phyloP scores from a whole-genome alignment of 2,797 vertebrate species.

The Sebastes nivosus region DNA sequence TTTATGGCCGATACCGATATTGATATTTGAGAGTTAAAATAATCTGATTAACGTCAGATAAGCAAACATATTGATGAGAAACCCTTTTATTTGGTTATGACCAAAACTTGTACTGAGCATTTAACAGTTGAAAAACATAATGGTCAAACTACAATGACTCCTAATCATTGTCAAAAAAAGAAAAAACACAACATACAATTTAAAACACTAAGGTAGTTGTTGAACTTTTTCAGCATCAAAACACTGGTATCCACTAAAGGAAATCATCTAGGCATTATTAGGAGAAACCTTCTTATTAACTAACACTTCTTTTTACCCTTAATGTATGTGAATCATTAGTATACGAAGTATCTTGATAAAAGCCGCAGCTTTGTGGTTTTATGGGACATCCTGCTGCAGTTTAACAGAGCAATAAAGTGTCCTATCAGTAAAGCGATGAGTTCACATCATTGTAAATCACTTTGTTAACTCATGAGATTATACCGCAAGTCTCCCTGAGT shows the following conservation, averaged over 20 bases:
- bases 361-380: slow-evolving; percentile 2
- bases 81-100: neutral
- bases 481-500: neutral
- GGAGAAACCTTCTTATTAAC: neutral
- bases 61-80: neutral
- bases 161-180: neutral
- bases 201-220: neutral
- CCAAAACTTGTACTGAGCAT: neutral
- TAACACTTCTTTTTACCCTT: neutral
- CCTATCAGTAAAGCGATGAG: neutral
- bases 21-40: neutral
- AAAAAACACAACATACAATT: neutral
- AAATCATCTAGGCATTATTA: neutral
- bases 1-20: neutral
- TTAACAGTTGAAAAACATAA: neutral
- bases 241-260: neutral
- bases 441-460: neutral
- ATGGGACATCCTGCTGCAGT: neutral
- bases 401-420: neutral
- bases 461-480: neutral
- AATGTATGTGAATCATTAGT: neutral
- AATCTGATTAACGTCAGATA: neutral
- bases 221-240: neutral
- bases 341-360: neutral
- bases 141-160: neutral